Evolutionary conservation across 2,888 invertebrate genomes (phyloP), one percentile per base, ranked within the genome.

Genomic region (Monoplex corrugatus): DNA sequence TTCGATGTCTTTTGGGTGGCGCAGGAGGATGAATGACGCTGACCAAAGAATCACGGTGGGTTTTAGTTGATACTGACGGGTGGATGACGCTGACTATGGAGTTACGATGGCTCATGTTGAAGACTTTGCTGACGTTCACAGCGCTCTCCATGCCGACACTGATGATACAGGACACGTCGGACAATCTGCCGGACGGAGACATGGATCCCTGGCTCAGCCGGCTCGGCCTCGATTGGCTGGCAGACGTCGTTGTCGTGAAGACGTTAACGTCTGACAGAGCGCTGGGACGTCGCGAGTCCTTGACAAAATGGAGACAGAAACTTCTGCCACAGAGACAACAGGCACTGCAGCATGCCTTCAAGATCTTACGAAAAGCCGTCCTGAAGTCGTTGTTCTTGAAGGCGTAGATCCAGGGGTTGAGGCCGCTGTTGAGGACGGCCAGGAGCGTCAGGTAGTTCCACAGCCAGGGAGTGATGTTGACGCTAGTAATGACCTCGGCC

Each of bases 371-470:
- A 0, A 97, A 97, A 0, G 97, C 97, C 0, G 96, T 95, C 28
- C 97, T 96, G 92, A 97, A 96, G 94, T 97, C 97, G 0, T 97
- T 96, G 92, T 97, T 97, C 91, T 97, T 96, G 94, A 97, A 97
- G 3, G 97, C 97, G 94, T 97, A 97, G 68, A 97, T 96, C 97
- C 97, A 97, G 0, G 97, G 97, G 94, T 97, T 97, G 89, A 97
- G 96, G 13, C 97, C 97, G 93, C 97, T 97, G 94, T 97, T 97
- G 6, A 97, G 96, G 82, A 97, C 95, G 32, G 97, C 97, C 1
- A 97, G 97, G n/a, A 97, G 95, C 5, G 97, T 97, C 68, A 97
- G 95, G 95, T 97, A 97, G 38, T 97, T 96, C 8, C 97, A 96
- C 40, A 97, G 95, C 96, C 97, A 97, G 68, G 96, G 91, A 38